These are phyloP conservation scores for Ceratothoa steindachneri DNA, from an alignment of 2,888 invertebrate genomes.

Conservation along the genomic window DNA sequence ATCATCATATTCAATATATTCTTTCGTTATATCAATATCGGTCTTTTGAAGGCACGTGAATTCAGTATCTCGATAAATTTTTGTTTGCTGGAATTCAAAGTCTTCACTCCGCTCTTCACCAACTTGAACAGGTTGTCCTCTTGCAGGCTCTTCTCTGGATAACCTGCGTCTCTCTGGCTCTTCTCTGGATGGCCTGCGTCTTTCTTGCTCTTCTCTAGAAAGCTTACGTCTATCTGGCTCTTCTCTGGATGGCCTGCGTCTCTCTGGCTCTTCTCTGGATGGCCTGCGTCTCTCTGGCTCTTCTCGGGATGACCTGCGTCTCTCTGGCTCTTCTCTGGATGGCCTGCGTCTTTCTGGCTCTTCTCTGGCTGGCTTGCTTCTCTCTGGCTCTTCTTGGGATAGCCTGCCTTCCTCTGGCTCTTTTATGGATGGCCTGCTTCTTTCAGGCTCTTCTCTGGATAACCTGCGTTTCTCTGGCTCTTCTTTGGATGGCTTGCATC, in stretches of 20 bases:
- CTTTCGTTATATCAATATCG: too few species aligned
- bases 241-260: constrained; percentile 20
- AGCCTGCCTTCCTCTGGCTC: constrained; percentile 14
- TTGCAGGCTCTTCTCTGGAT: not conserved
- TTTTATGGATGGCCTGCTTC: constrained; percentile 2
- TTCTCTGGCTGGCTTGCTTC: not conserved
- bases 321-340: not conserved
- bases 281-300: constrained; percentile 1
- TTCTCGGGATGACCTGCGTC: not conserved
- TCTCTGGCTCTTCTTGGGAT: constrained; percentile 18
- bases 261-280: not conserved
- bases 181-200: not conserved
- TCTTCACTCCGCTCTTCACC: too few species aligned
- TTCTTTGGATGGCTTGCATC: not conserved
- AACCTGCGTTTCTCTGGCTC: constrained; percentile 2
- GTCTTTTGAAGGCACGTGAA: too few species aligned
- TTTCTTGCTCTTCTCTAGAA: constrained; percentile 4
- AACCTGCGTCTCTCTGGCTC: constrained; percentile 13
- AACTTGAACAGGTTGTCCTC: too few species aligned
- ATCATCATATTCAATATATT: too few species aligned
- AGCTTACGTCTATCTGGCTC: constrained; percentile 20
- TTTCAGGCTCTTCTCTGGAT: not conserved
- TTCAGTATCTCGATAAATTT: too few species aligned
- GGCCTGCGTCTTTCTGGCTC: not conserved
- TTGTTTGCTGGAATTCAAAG: too few species aligned